These are phyloP conservation scores for Capromys pilorides DNA, from an alignment of 2,797 vertebrate genomes.

Conservation along the genomic window DNA sequence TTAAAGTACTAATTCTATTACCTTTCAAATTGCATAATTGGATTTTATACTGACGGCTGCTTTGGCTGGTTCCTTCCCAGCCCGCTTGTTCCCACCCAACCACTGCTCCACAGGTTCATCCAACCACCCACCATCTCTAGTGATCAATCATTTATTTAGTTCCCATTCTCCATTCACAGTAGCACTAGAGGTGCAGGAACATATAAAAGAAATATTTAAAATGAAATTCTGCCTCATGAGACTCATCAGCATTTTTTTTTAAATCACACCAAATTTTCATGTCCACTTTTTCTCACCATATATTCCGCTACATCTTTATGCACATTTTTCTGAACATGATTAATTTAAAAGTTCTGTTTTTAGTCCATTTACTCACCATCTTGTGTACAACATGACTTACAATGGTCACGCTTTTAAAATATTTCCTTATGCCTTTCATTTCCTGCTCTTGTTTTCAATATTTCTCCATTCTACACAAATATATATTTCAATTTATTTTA, in stretches of 20 bases:
- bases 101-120: neutral
- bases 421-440: neutral
- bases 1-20: neutral
- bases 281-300: neutral
- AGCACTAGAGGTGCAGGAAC: neutral
- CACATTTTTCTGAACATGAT: neutral
- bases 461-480: neutral
- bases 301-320: neutral
- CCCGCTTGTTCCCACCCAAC: neutral
- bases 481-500: slow-evolving; percentile 43
- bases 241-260: neutral
- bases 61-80: neutral
- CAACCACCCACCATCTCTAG: neutral
- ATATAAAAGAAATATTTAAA: neutral
- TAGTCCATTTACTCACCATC: neutral
- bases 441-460: neutral
- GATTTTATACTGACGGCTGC: neutral
- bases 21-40: neutral
- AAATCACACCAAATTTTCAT: neutral
- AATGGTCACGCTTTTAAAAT: neutral
- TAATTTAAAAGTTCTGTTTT: neutral
- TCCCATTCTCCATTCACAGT: neutral
- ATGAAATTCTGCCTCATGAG: neutral
- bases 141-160: neutral
- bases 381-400: neutral